Conservation (phyloP, 2,888 invertebrate genomes). For the Norana najaformis region DNA sequence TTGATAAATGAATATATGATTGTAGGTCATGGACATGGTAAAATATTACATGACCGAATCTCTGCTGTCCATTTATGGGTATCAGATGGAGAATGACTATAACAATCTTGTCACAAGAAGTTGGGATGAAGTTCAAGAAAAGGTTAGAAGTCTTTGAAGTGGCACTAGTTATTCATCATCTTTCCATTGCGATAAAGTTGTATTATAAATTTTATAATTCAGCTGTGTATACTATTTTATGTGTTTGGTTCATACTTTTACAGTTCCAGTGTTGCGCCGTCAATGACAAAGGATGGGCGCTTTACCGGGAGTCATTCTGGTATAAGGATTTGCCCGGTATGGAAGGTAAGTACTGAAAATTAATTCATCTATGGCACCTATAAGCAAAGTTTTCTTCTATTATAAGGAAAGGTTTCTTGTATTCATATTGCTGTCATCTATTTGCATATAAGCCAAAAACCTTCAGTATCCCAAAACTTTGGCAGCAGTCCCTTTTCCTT, state of each 20-base stretch:
- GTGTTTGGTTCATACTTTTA: neutral
- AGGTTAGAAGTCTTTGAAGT: neutral
- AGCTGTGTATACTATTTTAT: neutral
- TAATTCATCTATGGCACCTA: neutral
- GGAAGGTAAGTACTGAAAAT: conserved; percentile 15
- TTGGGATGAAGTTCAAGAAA: conserved; percentile 39
- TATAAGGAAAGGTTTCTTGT: neutral
- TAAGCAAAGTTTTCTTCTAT: too few relatives aligned
- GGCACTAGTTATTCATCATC: neutral
- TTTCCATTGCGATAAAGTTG: neutral
- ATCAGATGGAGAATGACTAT: conserved; percentile 34
- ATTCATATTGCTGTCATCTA: neutral
- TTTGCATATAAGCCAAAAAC: neutral
- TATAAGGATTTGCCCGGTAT: conserved; percentile 36
- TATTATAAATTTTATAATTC: neutral
- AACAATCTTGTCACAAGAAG: conserved; percentile 38
- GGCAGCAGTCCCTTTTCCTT: neutral
- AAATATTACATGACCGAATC: conserved; percentile 38
- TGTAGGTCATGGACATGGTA: conserved; percentile 31
- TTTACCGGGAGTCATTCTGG: conserved; percentile 37
- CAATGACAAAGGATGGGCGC: conserved; percentile 31
- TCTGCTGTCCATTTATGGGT: conserved; percentile 34
- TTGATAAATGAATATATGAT: neutral
- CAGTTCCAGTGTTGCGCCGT: conserved; percentile 34
- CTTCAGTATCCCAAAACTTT: neutral